phyloP scores from a whole-genome alignment of 2,888 invertebrate genomes.

The Diogma glabrata region DNA sequence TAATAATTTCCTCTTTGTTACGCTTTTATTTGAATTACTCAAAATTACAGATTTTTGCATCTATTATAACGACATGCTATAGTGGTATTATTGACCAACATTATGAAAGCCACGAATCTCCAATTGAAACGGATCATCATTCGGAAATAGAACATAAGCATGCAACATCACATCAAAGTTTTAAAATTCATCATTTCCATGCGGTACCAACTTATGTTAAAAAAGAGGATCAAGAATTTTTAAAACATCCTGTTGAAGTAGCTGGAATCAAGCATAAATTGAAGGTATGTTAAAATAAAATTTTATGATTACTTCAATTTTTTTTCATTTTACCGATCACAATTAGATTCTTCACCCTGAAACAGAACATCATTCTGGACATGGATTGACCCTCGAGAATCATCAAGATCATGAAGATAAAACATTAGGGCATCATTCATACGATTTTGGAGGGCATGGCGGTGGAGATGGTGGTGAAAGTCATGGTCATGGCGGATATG shows the following conservation, averaged over 20 bases:
- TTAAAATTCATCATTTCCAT: conserved; percentile 58
- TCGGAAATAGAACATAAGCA: conserved; percentile 51
- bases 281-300: conserved; percentile 29
- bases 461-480: background rate
- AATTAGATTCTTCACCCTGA: conserved; percentile 43
- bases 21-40: no score
- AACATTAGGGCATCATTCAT: background rate
- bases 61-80: no score
- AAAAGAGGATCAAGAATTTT: conserved; percentile 51
- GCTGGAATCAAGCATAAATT: conserved; percentile 48
- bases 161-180: conserved; percentile 57
- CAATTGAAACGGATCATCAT: conserved; percentile 41
- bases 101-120: conserved; percentile 26
- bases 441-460: conserved; percentile 1
- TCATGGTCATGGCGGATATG: conserved; percentile 27
- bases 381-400: conserved; percentile 48
- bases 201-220: conserved; percentile 57
- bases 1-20: no score
- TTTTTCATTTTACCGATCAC: background rate
- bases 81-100: conserved; percentile 17
- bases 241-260: conserved; percentile 52
- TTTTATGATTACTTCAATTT: background rate
- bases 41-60: no score
- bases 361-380: conserved; percentile 45
- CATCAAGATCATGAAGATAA: conserved; percentile 30